phyloP scores from a whole-genome alignment of 2,113 vertebrate species.

The Parus major region DNA sequence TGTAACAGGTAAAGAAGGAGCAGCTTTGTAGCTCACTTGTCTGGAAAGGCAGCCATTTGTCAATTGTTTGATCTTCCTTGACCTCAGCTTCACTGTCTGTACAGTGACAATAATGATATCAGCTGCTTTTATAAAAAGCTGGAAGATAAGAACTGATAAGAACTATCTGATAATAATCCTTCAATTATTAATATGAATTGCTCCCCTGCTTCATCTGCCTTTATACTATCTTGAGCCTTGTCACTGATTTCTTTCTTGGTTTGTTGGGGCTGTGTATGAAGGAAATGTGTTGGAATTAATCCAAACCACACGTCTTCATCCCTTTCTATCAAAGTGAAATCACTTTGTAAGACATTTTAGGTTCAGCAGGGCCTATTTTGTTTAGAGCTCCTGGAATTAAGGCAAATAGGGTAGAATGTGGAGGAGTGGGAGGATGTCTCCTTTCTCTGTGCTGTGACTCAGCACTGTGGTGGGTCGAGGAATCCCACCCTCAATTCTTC shows the following conservation, averaged over 20 bases:
- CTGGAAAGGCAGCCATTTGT: not conserved
- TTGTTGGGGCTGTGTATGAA: not conserved
- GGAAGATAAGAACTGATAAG: not conserved
- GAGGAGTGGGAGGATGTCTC: not conserved
- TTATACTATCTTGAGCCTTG: not conserved
- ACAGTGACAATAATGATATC: not conserved
- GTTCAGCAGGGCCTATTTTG: not conserved
- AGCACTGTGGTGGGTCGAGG: not conserved
- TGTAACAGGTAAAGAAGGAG: not conserved
- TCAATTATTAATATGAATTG: not conserved
- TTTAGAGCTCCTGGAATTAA: constrained; percentile 2
- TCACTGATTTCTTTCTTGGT: not conserved
- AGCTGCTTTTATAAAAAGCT: not conserved
- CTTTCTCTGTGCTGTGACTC: not conserved
- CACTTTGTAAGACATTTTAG: not conserved
- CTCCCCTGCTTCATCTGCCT: not conserved
- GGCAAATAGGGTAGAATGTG: not conserved
- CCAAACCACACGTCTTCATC: not conserved
- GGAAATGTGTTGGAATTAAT: not conserved
- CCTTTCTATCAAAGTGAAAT: not conserved
- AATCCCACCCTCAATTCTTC: not conserved
- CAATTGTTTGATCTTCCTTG: not conserved
- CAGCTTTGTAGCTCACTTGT: not conserved
- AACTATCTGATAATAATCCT: not conserved
- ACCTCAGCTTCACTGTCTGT: not conserved